Evolutionary conservation across 2,113 vertebrate species (phyloP).

Genomic region (Acanthisitta chloris): DNA sequence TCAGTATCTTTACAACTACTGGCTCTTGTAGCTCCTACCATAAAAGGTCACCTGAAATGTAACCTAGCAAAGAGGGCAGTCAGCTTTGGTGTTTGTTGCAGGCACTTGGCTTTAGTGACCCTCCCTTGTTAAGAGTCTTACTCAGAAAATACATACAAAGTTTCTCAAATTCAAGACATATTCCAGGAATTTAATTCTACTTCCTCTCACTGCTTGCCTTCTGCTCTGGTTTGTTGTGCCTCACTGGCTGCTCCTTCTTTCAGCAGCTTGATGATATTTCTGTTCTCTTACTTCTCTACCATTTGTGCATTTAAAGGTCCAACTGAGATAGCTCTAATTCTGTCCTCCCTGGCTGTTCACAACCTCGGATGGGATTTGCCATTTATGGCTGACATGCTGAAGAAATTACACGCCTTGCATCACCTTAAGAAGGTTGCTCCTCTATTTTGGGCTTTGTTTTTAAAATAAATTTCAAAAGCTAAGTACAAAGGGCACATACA

Average conservation of each 20-base stretch:
- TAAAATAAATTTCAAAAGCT: not conserved
- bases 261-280: not conserved
- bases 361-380: not conserved
- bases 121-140: not conserved
- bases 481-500: not conserved
- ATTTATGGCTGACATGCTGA: slow-evolving; percentile 20
- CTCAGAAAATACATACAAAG: not conserved
- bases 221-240: not conserved
- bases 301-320: not conserved
- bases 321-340: not conserved
- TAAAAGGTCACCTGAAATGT: not conserved
- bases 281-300: not conserved
- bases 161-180: not conserved
- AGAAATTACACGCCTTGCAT: not conserved
- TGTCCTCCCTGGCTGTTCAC: not conserved
- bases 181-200: not conserved
- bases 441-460: not conserved
- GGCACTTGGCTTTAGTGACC: not conserved
- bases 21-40: not conserved
- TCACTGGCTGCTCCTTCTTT: not conserved
- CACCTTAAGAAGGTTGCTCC: not conserved
- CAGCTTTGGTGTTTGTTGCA: not conserved
- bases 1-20: not conserved
- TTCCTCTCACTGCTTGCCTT: not conserved
- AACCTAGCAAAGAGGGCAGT: not conserved